phyloP scores from a whole-genome alignment of 2,797 vertebrate genomes.

The Synaphobranchus kaupii region DNA sequence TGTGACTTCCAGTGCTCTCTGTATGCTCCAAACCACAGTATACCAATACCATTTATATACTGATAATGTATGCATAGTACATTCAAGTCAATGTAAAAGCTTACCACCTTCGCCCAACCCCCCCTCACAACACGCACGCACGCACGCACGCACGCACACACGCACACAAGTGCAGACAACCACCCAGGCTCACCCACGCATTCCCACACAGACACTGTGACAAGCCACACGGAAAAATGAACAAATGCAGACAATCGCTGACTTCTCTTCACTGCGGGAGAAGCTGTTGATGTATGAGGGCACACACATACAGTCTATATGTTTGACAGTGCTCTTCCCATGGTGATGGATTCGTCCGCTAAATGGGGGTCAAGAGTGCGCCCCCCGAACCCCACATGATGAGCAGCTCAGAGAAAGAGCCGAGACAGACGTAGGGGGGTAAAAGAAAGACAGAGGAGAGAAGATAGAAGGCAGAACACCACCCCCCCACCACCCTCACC shows the following conservation, averaged over 20 bases:
- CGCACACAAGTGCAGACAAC: conserved; percentile 7
- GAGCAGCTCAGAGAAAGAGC: conserved; percentile 3
- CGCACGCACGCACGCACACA: conserved; percentile 1
- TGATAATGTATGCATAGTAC: neutral
- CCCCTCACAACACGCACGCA: neutral
- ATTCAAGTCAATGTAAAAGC: neutral
- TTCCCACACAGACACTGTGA: neutral
- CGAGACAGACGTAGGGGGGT: conserved; percentile 23
- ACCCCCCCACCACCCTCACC: neutral
- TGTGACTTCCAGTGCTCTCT: neutral
- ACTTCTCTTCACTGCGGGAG: conserved; percentile 44
- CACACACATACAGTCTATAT: conserved; percentile 36
- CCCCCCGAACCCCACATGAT: conserved; percentile 36
- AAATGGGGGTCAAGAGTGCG: conserved; percentile 34
- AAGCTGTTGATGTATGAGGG: conserved; percentile 56
- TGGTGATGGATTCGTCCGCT: conserved; percentile 18
- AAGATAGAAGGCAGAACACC: neutral
- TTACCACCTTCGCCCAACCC: neutral
- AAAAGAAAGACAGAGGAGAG: conserved; percentile 11
- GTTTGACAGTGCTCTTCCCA: conserved; percentile 23
- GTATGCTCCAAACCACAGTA: neutral
- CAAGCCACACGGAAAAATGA: conserved; percentile 6
- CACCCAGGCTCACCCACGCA: conserved; percentile 30
- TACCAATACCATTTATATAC: neutral
- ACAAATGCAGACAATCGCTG: conserved; percentile 18